Conservation (phyloP, 2,888 invertebrate species). For the Leptinotarsa peninsularis region DNA sequence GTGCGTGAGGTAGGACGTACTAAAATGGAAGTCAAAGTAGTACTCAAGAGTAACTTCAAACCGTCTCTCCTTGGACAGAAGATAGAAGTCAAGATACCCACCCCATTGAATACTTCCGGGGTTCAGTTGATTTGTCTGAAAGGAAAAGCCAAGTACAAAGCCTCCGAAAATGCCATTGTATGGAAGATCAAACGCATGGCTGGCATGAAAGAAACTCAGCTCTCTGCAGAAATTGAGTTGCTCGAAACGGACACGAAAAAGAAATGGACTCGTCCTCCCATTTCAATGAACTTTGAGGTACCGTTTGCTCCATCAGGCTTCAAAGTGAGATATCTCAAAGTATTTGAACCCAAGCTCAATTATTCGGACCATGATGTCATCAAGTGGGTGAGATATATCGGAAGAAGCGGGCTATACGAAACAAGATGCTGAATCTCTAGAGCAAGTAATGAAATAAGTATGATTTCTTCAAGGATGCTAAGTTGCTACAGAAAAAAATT, state of each 20-base stretch:
- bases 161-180: slow-evolving; percentile 99
- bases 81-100: slow-evolving; percentile 99
- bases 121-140: slow-evolving; percentile 99
- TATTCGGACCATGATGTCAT: slow-evolving; percentile 99
- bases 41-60: slow-evolving; percentile 99
- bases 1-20: slow-evolving; percentile 98
- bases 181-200: slow-evolving; percentile 95
- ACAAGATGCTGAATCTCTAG: slow-evolving; percentile 86
- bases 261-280: slow-evolving; percentile 99
- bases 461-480: background rate
- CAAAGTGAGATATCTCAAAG: slow-evolving; percentile 99
- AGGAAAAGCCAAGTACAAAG: slow-evolving; percentile 99
- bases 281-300: slow-evolving; percentile 99
- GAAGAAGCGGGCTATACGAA: slow-evolving; percentile 98
- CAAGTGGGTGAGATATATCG: slow-evolving; percentile 99
- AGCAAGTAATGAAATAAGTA: slow-evolving; percentile 4
- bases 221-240: slow-evolving; percentile 98
- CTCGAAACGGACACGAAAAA: slow-evolving; percentile 99
- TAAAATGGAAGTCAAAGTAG: slow-evolving; percentile 99
- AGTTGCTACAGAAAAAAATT: background rate
- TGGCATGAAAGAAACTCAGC: slow-evolving; percentile 99
- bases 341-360: slow-evolving; percentile 99
- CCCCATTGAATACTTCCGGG: slow-evolving; percentile 97
- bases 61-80: slow-evolving; percentile 98
- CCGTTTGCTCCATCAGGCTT: slow-evolving; percentile 99